A percentile compares a stretch with the other conserved stretches of the same genome.
Evolutionary conservation across 2,888 invertebrate genomes (phyloP).

Genomic region (Habrosyne pyritoides): DNA sequence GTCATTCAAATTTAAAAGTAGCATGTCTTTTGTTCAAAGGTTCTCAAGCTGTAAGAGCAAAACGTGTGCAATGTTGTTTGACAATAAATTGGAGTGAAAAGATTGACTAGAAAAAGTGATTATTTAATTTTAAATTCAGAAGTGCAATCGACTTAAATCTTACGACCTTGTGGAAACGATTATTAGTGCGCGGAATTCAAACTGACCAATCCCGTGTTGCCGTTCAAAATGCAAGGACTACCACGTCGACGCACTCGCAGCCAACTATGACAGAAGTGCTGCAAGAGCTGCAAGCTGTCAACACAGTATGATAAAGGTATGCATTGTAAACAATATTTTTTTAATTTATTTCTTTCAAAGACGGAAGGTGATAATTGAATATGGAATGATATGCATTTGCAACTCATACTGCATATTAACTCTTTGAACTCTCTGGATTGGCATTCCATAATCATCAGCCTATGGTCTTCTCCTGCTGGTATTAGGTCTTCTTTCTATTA

Average conservation of each 20-base stretch:
- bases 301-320: conserved; percentile 67
- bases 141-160: conserved; percentile 20
- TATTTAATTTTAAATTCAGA: conserved; percentile 11
- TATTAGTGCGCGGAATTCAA: conserved; percentile 31
- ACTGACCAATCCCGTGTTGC: conserved; percentile 30
- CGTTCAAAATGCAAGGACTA: conserved; percentile 41
- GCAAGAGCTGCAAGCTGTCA: conserved; percentile 49
- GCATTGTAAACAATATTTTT: too few species aligned
- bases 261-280: conserved; percentile 55
- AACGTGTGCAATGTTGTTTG: not conserved
- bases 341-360: too few species aligned
- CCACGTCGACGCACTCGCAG: conserved; percentile 36
- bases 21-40: not conserved
- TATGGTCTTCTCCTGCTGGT: too few species aligned
- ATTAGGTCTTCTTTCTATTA: too few species aligned
- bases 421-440: too few species aligned
- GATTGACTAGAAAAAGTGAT: conserved; percentile 14
- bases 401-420: too few species aligned
- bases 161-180: conserved; percentile 26
- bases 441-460: too few species aligned
- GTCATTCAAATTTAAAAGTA: not conserved
- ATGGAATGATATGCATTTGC: too few species aligned
- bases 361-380: too few species aligned
- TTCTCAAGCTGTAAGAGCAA: not conserved
- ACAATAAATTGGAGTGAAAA: not conserved